Base-by-base conservation (phyloP, 2,113 vertebrate species). In the Butorides virescens region DNA sequence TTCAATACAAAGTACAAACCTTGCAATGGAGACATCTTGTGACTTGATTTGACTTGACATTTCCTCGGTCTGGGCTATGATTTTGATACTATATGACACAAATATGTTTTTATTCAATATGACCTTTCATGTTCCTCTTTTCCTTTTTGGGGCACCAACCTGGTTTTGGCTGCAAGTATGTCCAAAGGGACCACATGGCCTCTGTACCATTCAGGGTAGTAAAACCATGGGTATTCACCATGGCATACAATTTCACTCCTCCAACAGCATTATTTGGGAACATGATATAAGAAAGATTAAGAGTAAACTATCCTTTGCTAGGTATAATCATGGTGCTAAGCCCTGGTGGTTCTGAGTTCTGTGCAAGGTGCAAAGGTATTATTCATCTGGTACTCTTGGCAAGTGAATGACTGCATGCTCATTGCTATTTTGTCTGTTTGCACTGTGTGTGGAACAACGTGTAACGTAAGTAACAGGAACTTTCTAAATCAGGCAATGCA, bases 21-120 rank as follows among this genome's bases (percentile, higher is more conserved):
- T 76, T 55, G 67, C 27, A 39, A 5, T 29, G 7, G 47, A 82
- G 56, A 78, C 2, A 30, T 25, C 7, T 15, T 56, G 7, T 90
- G 55, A 90, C 34, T 73, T 94, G 53, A 95, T 95, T 83, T 92
- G 71, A 93, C 39, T 86, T 93, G 96, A 86, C 78, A 14, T 65
- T 82, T 88, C 62, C 82, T 58, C 66, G 6, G 6, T 79, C 63
- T 94, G 55, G 68, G 58, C 62, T 94, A 86, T 85, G 46, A 62
- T 81, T 91, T 83, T 93, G 74, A 95, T 73, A 46, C 49, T 59
- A 12, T n/a, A 34, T 83, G 90, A 93, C 78, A 93, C 12, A 86
- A 92, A 86, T 70, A 7, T 86, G 53, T 29, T 90, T 90, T 88
- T 93, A 72, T 90, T 86, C 71, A 76, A 42, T 49, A 46, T 59